Percentiles rank a stretch among this genome's conserved stretches.
Evolutionary conservation across 2,113 vertebrate genomes (phyloP).

Genomic region (Ceyx margarethae): DNA sequence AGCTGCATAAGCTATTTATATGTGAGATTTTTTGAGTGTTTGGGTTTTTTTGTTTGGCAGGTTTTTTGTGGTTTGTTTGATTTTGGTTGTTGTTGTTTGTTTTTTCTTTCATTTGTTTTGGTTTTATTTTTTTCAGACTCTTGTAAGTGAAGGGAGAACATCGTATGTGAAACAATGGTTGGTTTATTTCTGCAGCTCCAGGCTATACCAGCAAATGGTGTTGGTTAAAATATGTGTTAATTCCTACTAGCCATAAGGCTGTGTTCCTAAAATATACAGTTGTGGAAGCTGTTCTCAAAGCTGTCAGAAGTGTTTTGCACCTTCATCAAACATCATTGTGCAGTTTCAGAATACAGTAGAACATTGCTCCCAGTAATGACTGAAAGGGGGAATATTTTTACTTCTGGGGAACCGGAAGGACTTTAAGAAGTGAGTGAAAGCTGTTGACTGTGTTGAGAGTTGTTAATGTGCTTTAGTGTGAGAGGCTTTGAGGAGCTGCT

Average conservation of each 20-base stretch:
- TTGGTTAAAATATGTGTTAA: background rate
- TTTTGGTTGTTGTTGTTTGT: too few species aligned
- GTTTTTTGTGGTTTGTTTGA: too few species aligned
- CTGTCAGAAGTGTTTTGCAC: background rate
- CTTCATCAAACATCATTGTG: background rate
- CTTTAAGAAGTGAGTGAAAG: background rate
- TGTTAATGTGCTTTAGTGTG: background rate
- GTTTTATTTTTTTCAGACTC: background rate
- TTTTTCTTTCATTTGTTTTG: too few species aligned
- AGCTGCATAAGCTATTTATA: background rate
- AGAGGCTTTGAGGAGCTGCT: background rate
- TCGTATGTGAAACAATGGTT: background rate
- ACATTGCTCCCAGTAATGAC: background rate
- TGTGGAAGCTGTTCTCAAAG: background rate
- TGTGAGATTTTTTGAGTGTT: background rate
- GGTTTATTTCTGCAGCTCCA: background rate
- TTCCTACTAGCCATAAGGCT: background rate
- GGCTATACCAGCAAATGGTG: background rate
- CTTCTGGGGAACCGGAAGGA: background rate
- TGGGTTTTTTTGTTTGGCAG: too few species aligned
- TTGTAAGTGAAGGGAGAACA: background rate
- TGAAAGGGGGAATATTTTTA: background rate
- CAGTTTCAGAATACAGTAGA: background rate
- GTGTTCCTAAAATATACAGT: background rate
- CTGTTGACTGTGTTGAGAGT: background rate